Base-by-base conservation (phyloP, 2,888 invertebrate species). In the Scelioninae gen. 2 region DNA sequence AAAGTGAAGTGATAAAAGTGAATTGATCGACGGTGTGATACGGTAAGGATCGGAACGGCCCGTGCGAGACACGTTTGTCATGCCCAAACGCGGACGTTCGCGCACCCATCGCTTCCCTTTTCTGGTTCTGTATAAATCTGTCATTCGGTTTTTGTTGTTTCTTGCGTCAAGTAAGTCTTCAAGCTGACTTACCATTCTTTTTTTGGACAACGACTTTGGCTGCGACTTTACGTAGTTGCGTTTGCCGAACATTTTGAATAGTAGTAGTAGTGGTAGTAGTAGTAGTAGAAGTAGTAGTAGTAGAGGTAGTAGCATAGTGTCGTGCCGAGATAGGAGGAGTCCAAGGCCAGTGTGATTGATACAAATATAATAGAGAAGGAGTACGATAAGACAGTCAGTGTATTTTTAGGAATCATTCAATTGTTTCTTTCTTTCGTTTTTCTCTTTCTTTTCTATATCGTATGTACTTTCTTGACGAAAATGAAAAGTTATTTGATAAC, bases 171-270 rank as follows among this genome's bases (percentile, higher is more conserved):
- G 85, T 85, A 85, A 85, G 86, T 85, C 86, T 81, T 85, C 83
- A 83, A 79, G 81, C 83, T 83, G 85, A 87, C 87, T 87, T 86
- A 87, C 87, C 87, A 85, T 85, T 87, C 81, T 86, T 87, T 86
- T 86, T 87, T 86, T 86, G 84, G 84, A 86, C 83, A 85, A 87
- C 86, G 84, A 87, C 85, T 87, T 87, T 87, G 84, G 87, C 87
- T 86, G 87, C 85, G 83, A 85, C 85, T 86, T 84, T 84, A 85
- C 81, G 83, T 84, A 82, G 84, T 84, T 83, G 84, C 82, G 81
- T 82, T 81, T 84, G 82, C 82, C 82, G 84, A 83, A 83, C 84
- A 83, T 84, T 82, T 86, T 85, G 84, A 85, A 83, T 85, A 82
- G 85, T 85, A 82, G 84, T 82, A 82, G 83, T 80, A 79, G 82